A percentile compares a stretch with the other conserved stretches of the same genome.
Evolutionary conservation across 2,888 invertebrate species (phyloP).

Genomic region (Chrysolina americana): DNA sequence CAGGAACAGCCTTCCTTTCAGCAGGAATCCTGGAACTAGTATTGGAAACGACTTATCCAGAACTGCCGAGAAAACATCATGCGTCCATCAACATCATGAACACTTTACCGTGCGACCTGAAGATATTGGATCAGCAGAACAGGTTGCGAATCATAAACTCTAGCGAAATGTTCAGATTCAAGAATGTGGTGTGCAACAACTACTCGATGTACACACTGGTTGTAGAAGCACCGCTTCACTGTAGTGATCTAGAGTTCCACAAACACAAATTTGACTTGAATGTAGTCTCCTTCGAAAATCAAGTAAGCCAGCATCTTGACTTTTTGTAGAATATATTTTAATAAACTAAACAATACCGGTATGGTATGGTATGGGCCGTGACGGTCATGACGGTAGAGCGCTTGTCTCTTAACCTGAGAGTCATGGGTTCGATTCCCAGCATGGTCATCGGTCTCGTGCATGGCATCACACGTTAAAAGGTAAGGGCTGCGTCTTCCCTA

Average conservation of each 20-base stretch:
- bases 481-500: too few relatives aligned
- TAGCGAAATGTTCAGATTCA: constrained; percentile 62
- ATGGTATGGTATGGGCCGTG: too few relatives aligned
- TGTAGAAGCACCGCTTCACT: constrained; percentile 63
- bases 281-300: constrained; percentile 61
- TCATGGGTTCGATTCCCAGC: too few relatives aligned
- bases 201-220: constrained; percentile 61
- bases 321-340: too few relatives aligned
- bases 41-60: constrained; percentile 68
- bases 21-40: constrained; percentile 71
- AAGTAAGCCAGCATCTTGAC: constrained; percentile 50
- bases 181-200: constrained; percentile 64
- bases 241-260: constrained; percentile 61
- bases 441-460: too few relatives aligned
- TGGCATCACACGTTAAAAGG: too few relatives aligned
- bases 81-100: constrained; percentile 77
- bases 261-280: constrained; percentile 58
- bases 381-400: too few relatives aligned
- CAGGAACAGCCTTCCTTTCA: constrained; percentile 57
- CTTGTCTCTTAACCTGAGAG: too few relatives aligned
- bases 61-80: constrained; percentile 64
- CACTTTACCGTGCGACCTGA: constrained; percentile 75
- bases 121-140: constrained; percentile 62
- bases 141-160: constrained; percentile 58
- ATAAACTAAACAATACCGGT: too few relatives aligned